Conservation (phyloP, 2,113 vertebrate genomes). For the Entomyzon cyanotis region DNA sequence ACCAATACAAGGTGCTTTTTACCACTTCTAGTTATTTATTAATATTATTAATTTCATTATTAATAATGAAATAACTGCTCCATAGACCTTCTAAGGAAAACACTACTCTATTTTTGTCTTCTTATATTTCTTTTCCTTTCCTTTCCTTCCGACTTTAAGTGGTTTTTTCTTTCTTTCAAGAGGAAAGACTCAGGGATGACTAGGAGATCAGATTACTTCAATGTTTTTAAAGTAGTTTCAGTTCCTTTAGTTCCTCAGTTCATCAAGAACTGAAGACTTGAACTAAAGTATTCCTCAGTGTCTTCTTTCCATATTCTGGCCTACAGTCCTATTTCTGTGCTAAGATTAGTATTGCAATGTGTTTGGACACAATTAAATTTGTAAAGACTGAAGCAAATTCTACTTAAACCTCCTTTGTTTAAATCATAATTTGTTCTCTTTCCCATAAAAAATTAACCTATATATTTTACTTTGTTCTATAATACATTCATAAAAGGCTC, state of each 20-base stretch:
- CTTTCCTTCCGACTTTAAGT: not conserved
- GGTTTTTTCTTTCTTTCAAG: not conserved
- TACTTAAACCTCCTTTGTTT: not conserved
- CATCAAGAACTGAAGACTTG: not conserved
- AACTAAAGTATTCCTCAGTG: not conserved
- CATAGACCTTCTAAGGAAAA: not conserved
- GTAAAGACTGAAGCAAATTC: not conserved
- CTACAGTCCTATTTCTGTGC: not conserved
- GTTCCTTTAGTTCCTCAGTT: not conserved
- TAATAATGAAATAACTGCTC: not conserved
- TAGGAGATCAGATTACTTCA: not conserved
- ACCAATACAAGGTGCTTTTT: not conserved
- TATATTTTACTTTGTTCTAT: slow-evolving; percentile 7
- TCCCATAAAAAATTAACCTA: slow-evolving; percentile 4
- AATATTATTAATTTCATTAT: not conserved
- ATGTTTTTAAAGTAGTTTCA: not conserved
- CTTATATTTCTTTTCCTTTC: not conserved
- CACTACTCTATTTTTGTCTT: not conserved
- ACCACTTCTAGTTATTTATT: not conserved
- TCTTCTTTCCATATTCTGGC: not conserved
- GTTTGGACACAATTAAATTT: not conserved
- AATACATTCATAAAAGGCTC: not conserved
- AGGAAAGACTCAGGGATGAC: not conserved
- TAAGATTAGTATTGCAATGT: not conserved
- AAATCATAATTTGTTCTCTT: slow-evolving; percentile 4